A percentile compares a stretch with the other conserved stretches of the same genome.
phyloP scores from a whole-genome alignment of 2,797 vertebrate species.

The Tokudaia muenninki region DNA sequence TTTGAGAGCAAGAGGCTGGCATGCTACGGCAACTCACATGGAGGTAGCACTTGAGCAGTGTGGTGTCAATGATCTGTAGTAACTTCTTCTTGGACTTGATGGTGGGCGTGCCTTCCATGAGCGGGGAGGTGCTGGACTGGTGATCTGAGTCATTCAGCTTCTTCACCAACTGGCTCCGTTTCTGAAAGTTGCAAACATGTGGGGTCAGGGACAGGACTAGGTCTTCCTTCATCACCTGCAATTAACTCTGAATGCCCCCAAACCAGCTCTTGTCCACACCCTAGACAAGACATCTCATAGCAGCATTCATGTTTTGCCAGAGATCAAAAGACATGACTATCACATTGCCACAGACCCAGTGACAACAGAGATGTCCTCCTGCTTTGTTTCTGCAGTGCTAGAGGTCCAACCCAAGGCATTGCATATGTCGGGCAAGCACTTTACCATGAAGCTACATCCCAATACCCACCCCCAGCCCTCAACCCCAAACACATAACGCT shows the following conservation, averaged over 20 bases:
- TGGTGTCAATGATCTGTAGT: conserved; percentile 98
- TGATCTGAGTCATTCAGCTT: conserved; percentile 97
- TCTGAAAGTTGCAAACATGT: conserved; percentile 87
- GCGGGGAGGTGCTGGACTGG: conserved; percentile 95
- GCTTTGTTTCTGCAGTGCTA: neutral
- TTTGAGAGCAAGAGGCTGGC: neutral
- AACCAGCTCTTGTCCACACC: neutral
- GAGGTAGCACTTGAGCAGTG: conserved; percentile 97
- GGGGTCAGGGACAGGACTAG: conserved; percentile 38
- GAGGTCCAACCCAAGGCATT: neutral
- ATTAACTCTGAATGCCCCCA: neutral
- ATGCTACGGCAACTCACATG: conserved; percentile 91
- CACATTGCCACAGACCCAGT: neutral
- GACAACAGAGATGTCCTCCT: neutral
- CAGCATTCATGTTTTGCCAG: neutral
- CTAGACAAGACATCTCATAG: neutral
- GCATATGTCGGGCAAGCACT: neutral
- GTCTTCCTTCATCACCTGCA: neutral
- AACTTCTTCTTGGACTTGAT: conserved; percentile 99
- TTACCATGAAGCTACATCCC: neutral
- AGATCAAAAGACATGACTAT: neutral
- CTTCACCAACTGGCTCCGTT: conserved; percentile 98
- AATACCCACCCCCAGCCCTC: neutral
- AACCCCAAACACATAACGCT: neutral
- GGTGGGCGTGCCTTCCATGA: conserved; percentile 98